Evolutionary conservation across 1,140 invertebrate species (phyloP).

Genomic region (Apis mellifera): Amel_HAv3.1 CM009937.2:5147501-5148000

Average conservation of each 20-base stretch:
- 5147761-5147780: constrained; percentile 23
- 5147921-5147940: no score
- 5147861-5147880: no score
- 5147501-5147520: constrained; percentile 34
- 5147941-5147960: no score
- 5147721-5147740: neutral
- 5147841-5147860: neutral
- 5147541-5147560: constrained; percentile 42
- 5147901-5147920: no score
- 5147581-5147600: constrained; percentile 29
- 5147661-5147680: constrained; percentile 1
- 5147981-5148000: no score
- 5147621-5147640: constrained; percentile 49
- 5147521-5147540: constrained; percentile 46
- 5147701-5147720: neutral
- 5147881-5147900: no score
- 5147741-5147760: constrained; percentile 22
- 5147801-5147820: neutral
- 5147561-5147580: constrained; percentile 31
- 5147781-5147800: neutral
- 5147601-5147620: constrained; percentile 51
- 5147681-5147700: constrained; percentile 47
- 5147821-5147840: neutral
- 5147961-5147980: no score
- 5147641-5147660: constrained; percentile 43